Evolutionary conservation across 2,888 invertebrate species (phyloP).

Genomic region (Ophioninae sp.): DNA sequence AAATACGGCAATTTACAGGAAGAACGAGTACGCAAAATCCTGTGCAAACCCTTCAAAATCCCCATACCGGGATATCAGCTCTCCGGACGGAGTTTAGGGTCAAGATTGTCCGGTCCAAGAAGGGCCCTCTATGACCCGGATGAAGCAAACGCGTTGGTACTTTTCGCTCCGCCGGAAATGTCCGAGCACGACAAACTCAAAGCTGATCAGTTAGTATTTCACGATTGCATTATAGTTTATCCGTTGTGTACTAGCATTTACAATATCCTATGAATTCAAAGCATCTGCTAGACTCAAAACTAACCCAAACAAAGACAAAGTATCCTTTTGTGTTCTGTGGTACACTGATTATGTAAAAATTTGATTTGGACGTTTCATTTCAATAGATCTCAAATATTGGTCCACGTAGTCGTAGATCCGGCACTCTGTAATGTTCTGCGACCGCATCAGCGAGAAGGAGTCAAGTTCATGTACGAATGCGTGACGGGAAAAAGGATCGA

Average conservation of each 20-base stretch:
- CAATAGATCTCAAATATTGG: constrained; percentile 85
- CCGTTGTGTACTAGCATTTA: neutral
- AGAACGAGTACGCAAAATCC: constrained; percentile 90
- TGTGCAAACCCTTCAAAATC: constrained; percentile 94
- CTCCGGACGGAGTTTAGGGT: constrained; percentile 90
- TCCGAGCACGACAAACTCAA: constrained; percentile 94
- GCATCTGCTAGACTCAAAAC: neutral
- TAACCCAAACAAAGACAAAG: too few relatives aligned
- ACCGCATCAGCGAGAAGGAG: constrained; percentile 99
- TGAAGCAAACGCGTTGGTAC: constrained; percentile 94
- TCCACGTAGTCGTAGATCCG: constrained; percentile 99
- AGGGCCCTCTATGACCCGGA: constrained; percentile 94
- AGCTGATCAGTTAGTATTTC: constrained; percentile 84
- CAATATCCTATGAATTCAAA: neutral
- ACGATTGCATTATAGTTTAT: neutral
- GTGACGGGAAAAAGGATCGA: constrained; percentile 96
- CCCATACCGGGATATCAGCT: constrained; percentile 94
- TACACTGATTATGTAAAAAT: neutral
- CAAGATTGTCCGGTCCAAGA: constrained; percentile 84
- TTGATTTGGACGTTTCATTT: constrained; percentile 29
- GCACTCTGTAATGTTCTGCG: constrained; percentile 93
- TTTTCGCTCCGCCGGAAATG: constrained; percentile 92
- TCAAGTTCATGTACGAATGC: constrained; percentile 99
- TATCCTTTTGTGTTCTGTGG: too few relatives aligned
- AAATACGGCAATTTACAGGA: constrained; percentile 82